phyloP scores from a whole-genome alignment of 2,888 invertebrate genomes.

The Ochlodes sylvanus region DNA sequence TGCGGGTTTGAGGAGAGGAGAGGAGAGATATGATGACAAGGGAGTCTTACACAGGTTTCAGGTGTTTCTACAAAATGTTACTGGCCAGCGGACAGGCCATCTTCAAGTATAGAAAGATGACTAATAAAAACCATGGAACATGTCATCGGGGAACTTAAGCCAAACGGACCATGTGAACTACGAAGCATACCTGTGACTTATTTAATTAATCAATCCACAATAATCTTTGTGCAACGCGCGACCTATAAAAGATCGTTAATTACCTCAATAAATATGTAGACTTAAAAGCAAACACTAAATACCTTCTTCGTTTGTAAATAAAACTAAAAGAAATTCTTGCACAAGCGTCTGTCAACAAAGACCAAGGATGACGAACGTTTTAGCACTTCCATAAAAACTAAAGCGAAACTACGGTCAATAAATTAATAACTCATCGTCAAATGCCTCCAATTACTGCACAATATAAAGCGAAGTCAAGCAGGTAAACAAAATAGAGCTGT shows the following conservation, averaged over 20 bases:
- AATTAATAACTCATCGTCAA: slow-evolving; percentile 84
- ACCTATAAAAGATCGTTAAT: slow-evolving; percentile 26
- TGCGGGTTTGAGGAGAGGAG: too few relatives aligned
- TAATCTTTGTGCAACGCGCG: not conserved
- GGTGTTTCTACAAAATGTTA: too few relatives aligned
- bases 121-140: too few relatives aligned
- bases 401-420: slow-evolving; percentile 77
- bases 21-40: too few relatives aligned
- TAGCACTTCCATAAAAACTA: slow-evolving; percentile 81
- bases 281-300: slow-evolving; percentile 29
- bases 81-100: too few relatives aligned
- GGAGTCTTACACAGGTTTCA: too few relatives aligned
- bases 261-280: slow-evolving; percentile 23
- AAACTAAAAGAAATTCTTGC: slow-evolving; percentile 35
- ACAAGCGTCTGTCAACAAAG: slow-evolving; percentile 40
- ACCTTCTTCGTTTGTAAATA: slow-evolving; percentile 18
- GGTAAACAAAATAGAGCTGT: slow-evolving; percentile 84
- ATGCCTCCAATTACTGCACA: slow-evolving; percentile 80
- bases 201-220: not conserved
- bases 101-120: too few relatives aligned
- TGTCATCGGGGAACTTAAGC: too few relatives aligned
- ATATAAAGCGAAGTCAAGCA: slow-evolving; percentile 77
- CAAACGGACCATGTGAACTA: not conserved
- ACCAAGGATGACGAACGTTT: slow-evolving; percentile 61
- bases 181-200: not conserved